Percentiles rank a stretch among this genome's conserved stretches.
These are phyloP conservation scores for Scomber japonicus DNA, from an alignment of 2,113 vertebrate species.

Conservation along the genomic window DNA sequence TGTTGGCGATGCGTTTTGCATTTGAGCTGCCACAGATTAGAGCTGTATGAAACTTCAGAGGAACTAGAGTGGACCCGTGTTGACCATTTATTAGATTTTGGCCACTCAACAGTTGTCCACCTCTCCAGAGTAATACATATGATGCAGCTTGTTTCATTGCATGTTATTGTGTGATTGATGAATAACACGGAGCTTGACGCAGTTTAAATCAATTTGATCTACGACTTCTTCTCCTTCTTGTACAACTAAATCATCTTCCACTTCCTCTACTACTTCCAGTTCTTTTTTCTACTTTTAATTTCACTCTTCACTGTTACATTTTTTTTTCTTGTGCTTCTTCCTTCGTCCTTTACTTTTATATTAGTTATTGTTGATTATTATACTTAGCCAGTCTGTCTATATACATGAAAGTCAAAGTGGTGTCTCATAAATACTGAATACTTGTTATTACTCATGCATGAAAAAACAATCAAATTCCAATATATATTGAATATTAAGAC, in stretches of 20 bases:
- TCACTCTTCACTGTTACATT: too few species aligned
- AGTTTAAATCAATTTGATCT: not conserved
- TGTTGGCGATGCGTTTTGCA: conserved; percentile 47
- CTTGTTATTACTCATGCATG: not conserved
- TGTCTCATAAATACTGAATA: not conserved
- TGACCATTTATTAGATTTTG: conserved; percentile 30
- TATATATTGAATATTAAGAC: too few species aligned
- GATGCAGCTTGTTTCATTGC: conserved; percentile 8
- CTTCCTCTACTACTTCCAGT: not conserved
- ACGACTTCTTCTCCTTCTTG: not conserved
- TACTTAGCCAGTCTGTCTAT: not conserved
- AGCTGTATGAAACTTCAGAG: not conserved
- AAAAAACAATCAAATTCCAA: not conserved
- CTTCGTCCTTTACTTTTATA: not conserved
- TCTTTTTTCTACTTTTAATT: not conserved
- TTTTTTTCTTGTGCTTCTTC: not conserved
- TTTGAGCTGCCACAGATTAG: conserved; percentile 27
- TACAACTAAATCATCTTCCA: not conserved
- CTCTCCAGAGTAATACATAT: not conserved
- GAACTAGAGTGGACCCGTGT: not conserved
- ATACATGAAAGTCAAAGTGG: not conserved
- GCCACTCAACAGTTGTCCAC: not conserved
- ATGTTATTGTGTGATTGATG: conserved; percentile 18
- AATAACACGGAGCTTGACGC: not conserved
- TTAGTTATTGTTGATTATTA: not conserved